Evolutionary conservation across 2,888 invertebrate genomes (phyloP), one percentile per base, ranked within the genome.

Genomic region (Eristalis intricaria): DNA sequence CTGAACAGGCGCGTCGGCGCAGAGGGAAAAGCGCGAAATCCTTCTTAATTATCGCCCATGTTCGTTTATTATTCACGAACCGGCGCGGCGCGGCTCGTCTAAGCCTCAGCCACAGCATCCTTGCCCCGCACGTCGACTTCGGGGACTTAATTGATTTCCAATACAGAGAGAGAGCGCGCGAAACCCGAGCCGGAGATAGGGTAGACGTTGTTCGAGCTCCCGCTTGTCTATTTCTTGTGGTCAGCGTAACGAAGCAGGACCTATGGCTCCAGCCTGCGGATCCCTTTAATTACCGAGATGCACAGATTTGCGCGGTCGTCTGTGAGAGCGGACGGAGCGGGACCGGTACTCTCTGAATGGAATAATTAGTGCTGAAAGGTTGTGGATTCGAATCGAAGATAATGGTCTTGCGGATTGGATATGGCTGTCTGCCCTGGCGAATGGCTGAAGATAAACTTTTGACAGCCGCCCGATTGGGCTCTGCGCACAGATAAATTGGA

Each of bases 11-110:
- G 26, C 26, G 26, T 26, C 4, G 19, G n/a, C 58, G 58, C 26
- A 40, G 40, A 66, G 19, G 70, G 19, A 50, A 63, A 15, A 68
- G 84, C 79, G 79, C 79, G 84, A 81, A 88, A 81, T 88, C 88
- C 84, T 84, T 84, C 84, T 88, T 88, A 88, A 88, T 88, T 88
- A 88, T 88, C 88, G 77, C 88, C 84, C 88, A 76, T 88, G 88
- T 88, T 84, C 74, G 88, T 84, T 88, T 88, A 88, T 88, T 88
- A 88, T 88, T 88, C 88, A 88, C 84, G 84, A 88, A 87, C 60
- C 66, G 66, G 43, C 63, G 71, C 66, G 65, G n/a, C 29, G 38
- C 4, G 29, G 23, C 32, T 13, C 40, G 38, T 8, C 29, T 8
- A 8, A 22, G 22, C 5, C 35, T 29, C 11, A 0, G 63, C n/a